Evolutionary conservation across 2,113 vertebrate genomes (phyloP), one percentile per base, ranked within the genome.

Genomic region (Phaethon lepturus): DNA sequence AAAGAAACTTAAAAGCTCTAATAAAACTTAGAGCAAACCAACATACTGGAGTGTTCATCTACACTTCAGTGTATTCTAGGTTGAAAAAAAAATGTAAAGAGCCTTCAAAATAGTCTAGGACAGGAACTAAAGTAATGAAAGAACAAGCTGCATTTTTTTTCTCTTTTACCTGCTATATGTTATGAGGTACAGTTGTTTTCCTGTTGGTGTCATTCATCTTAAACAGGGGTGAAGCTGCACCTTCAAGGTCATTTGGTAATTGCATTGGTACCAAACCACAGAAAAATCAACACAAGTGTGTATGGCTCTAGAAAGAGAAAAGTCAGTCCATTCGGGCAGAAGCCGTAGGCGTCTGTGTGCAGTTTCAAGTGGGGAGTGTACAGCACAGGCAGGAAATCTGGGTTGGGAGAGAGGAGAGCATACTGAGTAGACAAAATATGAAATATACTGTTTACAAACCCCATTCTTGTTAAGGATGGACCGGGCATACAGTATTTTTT

Each of bases 1-100:
- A 94, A 88, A 85, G 91, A 93, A 97, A 98, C 96, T 98, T 90
- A 92, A 98, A 98, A 97, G 79, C 74, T 88, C 68, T 92, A 75
- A 95, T 83, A 97, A 97, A 97, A 97, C 72, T 93, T 96, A 75
- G 6, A 85, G 81, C 55, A 91, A 58, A 55, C 73, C 52, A 88
- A 69, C 87, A 97, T 95, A 49, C 94, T 76, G 42, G 45, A 87
- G 35, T 87, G 63, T 75, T 93, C 31, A 11, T 91, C 72, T 91
- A 68, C 40, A 66, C 26, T 88, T 85, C 44, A 28, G 10, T 66
- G 31, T 64, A 75, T 69, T 87, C 50, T 81, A 59, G 82, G 62
- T 7, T 97, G 23, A 78, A 96, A 84, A 79, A 55, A 31, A 24
- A 17, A 58, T n/a, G 5, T 25, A 40, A 69, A 22, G 17, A 83